Percentiles rank a stretch among this genome's conserved stretches.
Evolutionary conservation across 2,113 vertebrate species (phyloP).

Genomic region (Callithrix jacchus): DNA sequence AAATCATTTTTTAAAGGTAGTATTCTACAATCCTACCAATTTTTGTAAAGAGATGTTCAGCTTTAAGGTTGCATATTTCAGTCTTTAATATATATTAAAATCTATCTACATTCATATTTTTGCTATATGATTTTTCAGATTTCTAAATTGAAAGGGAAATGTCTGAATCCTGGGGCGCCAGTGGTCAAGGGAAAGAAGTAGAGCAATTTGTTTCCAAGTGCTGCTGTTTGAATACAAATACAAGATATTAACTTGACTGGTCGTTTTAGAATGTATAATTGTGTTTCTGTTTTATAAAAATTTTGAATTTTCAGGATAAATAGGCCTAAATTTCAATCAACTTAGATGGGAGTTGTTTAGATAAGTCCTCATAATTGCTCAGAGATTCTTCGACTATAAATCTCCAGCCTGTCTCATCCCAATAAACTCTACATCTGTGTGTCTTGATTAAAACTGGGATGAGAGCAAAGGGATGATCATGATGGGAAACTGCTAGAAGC

Average conservation of each 20-base stretch:
- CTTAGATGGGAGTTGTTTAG: not conserved
- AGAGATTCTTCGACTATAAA: constrained; percentile 9
- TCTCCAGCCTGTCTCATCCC: not conserved
- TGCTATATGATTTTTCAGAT: not conserved
- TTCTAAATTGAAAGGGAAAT: not conserved
- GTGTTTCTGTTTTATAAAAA: constrained; percentile 10
- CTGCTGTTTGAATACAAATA: constrained; percentile 17
- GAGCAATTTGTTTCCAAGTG: not conserved
- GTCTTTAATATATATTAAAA: not conserved
- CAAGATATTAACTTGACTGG: not conserved
- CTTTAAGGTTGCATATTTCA: not conserved
- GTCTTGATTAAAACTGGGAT: constrained; percentile 38
- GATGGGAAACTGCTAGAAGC: not conserved
- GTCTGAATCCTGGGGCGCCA: not conserved
- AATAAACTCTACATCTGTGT: constrained; percentile 45
- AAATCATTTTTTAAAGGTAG: not conserved
- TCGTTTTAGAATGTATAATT: not conserved
- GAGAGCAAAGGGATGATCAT: not conserved
- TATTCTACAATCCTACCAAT: not conserved
- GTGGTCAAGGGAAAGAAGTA: not conserved
- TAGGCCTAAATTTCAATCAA: not conserved
- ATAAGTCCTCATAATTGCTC: constrained; percentile 45
- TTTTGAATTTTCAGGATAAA: not conserved
- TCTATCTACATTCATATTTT: not conserved
- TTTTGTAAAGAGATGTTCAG: not conserved